These are phyloP conservation scores for Epinotia brunnichana DNA, from an alignment of 2,888 invertebrate genomes.

Conservation along the genomic window DNA sequence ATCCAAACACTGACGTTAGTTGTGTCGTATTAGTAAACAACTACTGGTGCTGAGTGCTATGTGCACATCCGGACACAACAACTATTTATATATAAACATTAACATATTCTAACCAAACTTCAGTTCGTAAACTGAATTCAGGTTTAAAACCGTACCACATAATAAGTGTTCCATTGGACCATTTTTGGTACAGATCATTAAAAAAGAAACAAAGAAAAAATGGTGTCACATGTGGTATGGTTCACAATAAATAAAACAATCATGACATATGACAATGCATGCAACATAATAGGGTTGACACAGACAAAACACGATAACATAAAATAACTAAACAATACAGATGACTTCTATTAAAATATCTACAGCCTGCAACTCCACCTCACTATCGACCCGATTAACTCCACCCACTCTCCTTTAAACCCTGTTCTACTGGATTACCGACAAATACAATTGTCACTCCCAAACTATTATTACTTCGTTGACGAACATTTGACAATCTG, in stretches of 20 bases:
- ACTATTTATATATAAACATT: conserved; percentile 47
- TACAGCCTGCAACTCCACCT: conserved; percentile 22
- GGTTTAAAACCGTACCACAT: conserved; percentile 28
- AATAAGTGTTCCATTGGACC: neutral
- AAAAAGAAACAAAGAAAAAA: neutral
- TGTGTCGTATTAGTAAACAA: conserved; percentile 70
- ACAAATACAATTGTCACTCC: neutral
- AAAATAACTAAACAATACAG: conserved; percentile 47
- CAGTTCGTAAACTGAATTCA: conserved; percentile 22
- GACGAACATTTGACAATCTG: neutral
- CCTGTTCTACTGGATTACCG: neutral
- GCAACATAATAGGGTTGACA: conserved; percentile 61
- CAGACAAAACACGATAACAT: conserved; percentile 47
- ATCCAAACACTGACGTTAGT: conserved; percentile 58
- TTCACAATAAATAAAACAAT: conserved; percentile 23
- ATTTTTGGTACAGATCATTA: neutral
- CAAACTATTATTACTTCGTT: neutral
- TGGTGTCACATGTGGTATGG: conserved; percentile 18
- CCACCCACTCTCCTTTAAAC: conserved; percentile 30
- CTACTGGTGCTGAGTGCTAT: conserved; percentile 68
- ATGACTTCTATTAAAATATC: conserved; percentile 11
- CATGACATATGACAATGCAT: conserved; percentile 60
- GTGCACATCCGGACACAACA: conserved; percentile 56
- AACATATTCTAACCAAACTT: conserved; percentile 24
- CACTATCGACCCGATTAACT: conserved; percentile 1